Conservation (phyloP, 2,113 vertebrate genomes). For the Gobiocypris rarus region DNA sequence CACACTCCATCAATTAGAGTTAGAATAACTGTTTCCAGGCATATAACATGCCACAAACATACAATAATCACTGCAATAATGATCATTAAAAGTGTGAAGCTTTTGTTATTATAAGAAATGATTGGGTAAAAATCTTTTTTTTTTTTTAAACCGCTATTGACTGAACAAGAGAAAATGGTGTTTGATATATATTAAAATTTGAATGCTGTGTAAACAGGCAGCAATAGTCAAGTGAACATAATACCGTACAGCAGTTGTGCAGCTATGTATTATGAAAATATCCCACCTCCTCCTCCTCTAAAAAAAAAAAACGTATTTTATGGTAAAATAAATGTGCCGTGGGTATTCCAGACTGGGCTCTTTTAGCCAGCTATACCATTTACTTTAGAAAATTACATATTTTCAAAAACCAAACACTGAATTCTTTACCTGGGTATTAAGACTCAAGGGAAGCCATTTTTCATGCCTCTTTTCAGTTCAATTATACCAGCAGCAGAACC, state of each 20-base stretch:
- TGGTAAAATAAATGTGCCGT: slow-evolving; percentile 1
- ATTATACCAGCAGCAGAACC: slow-evolving; percentile 65
- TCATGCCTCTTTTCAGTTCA: slow-evolving; percentile 62
- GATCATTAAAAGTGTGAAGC: slow-evolving; percentile 53
- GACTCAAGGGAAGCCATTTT: slow-evolving; percentile 48
- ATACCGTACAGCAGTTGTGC: background rate
- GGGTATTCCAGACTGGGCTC: slow-evolving; percentile 1
- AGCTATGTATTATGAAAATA: slow-evolving; percentile 5
- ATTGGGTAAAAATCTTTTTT: slow-evolving; percentile 61
- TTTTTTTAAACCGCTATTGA: background rate
- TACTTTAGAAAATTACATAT: slow-evolving; percentile 40
- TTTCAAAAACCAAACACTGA: slow-evolving; percentile 58
- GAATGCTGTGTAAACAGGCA: slow-evolving; percentile 68
- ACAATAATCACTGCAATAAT: too few species aligned
- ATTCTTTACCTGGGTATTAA: slow-evolving; percentile 67
- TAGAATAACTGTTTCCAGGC: too few species aligned
- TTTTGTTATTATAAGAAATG: slow-evolving; percentile 72
- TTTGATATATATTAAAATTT: slow-evolving; percentile 49
- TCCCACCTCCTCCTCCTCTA: slow-evolving; percentile 31
- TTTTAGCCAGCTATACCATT: slow-evolving; percentile 25
- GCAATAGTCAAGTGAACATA: slow-evolving; percentile 38
- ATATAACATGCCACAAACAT: too few species aligned
- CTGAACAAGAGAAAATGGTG: slow-evolving; percentile 71
- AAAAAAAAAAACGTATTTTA: background rate
- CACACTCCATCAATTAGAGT: too few species aligned